Evolutionary conservation across 2,888 invertebrate species (phyloP), one percentile per base, ranked within the genome.

Genomic region (Papilio demoleus): DNA sequence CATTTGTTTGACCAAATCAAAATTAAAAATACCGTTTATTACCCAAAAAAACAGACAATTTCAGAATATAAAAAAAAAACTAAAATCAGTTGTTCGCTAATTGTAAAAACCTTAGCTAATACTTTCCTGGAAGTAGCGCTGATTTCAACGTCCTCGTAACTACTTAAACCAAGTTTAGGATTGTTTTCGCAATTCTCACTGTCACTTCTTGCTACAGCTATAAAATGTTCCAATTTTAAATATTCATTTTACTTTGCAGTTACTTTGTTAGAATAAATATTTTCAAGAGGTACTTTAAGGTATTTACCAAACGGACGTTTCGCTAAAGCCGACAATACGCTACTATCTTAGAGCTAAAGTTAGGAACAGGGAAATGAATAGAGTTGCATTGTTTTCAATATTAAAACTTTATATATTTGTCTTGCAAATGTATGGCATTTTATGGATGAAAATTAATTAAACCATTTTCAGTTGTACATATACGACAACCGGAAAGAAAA

Each of bases 311-410:
- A 61, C 73, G 74, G 75, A 75, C 77, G 78, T 77, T 76, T 77
- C 76, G 78, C 73, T 70, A 67, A 71, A 79, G 77, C 75, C 79
- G 77, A 81, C 81, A 82, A 84, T 81, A 81, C 75, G 77, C 77
- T 81, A 80, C 80, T 81, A 81, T 81, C 76, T 72, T 66, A 71
- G 77, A 71, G 68, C 71, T n/a, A 76, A 75, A 70, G 75, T 74
- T 73, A 62, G 36, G 74, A 72, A 75, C 72, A 74, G 6, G 4
- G 11, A 71, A 65, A 72, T n/a, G 27, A 31, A 45, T 79, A 22
- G 82, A 83, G 79, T 64, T 6, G 76, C 38, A n/a, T 64, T 66
- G 12, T 67, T 62, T 12, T 22, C n/a, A 50, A 66, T 34, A 38
- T 2, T 12, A 27, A 27, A 31, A n/a, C 3, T 4, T n/a, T n/a